Base-by-base conservation (phyloP, 2,888 invertebrate genomes). In the Drosophila anomalata region DNA sequence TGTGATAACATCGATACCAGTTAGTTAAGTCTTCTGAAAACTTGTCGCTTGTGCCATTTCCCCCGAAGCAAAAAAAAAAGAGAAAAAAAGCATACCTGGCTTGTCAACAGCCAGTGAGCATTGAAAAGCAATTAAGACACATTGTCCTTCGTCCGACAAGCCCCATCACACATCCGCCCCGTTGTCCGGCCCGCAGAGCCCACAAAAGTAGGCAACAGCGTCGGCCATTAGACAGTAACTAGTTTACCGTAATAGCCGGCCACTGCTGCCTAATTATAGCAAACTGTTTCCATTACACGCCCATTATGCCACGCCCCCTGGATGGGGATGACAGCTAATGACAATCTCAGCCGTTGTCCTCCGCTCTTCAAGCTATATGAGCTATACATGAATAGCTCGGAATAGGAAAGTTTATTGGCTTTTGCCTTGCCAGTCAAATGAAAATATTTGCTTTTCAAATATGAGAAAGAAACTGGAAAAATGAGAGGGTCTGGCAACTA, bases 201-300 rank as follows among this genome's bases (percentile, higher is more conserved):
- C 86, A 48, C 66, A 65, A 71, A 81, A 77, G 80, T 74, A 74
- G 84, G 76, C 81, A 56, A 77, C 76, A 62, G 51, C 41, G 56
- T 55, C n/a, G 75, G 73, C 73, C 63, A 82, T 86, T 81, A 73
- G 60, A 57, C 61, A 69, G 70, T 75, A 76, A 73, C 68, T 63
- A 76, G 76, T 72, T 86, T 56, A 68, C 54, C 17, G 65, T 70
- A 70, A 76, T 79, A 55, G 59, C 50, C 62, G 31, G 60, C 31
- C 56, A 68, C 33, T 62, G 29, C 31, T 57, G 53, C 57, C 81
- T 80, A 82, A 82, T 82, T 87, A 76, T 76, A 76, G 66, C 70
- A 73, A 83, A 75, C 65, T 53, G 71, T 66, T 54, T 58, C 55
- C 76, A 84, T 78, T 78, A 73, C 53, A 76, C 61, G 63, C 54